Conservation (phyloP, 2,797 vertebrate genomes). For the Hafferia zeledoni region DNA sequence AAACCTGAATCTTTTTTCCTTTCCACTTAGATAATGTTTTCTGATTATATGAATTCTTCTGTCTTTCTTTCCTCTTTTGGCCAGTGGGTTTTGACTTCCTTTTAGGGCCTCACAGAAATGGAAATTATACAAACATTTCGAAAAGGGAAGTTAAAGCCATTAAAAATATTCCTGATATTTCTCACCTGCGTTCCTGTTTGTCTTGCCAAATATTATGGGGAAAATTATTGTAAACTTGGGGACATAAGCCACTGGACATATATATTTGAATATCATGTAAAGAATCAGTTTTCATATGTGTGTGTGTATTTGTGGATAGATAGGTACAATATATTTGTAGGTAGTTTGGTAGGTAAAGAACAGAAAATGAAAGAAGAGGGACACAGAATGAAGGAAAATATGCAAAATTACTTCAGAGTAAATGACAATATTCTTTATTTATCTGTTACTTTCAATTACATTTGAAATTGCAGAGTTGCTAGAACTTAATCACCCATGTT, state of each 20-base stretch:
- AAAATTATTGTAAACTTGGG: not conserved
- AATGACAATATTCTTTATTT: constrained; percentile 63
- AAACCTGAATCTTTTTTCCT: not conserved
- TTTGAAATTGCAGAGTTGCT: constrained; percentile 68
- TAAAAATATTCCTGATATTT: not conserved
- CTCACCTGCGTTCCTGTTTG: not conserved
- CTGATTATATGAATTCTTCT: not conserved
- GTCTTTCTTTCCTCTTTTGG: not conserved
- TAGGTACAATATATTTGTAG: not conserved
- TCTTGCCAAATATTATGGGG: not conserved
- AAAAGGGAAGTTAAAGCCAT: not conserved
- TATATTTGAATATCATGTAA: not conserved
- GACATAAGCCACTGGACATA: not conserved
- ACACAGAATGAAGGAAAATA: constrained; percentile 1
- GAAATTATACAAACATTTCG: not conserved
- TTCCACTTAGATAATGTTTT: not conserved
- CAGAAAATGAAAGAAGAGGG: constrained; percentile 20
- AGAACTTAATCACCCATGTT: constrained; percentile 58
- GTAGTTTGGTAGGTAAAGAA: not conserved
- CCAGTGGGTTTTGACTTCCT: not conserved
- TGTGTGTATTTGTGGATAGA: not conserved
- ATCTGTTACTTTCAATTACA: constrained; percentile 20
- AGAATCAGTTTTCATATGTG: not conserved
- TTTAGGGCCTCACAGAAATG: not conserved
- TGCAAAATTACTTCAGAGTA: constrained; percentile 16